Evolutionary conservation across 35 echinoderm and acorn worm species (phyloP), one percentile per base, ranked within the genome.

Genomic region (Patiria miniata): DNA sequence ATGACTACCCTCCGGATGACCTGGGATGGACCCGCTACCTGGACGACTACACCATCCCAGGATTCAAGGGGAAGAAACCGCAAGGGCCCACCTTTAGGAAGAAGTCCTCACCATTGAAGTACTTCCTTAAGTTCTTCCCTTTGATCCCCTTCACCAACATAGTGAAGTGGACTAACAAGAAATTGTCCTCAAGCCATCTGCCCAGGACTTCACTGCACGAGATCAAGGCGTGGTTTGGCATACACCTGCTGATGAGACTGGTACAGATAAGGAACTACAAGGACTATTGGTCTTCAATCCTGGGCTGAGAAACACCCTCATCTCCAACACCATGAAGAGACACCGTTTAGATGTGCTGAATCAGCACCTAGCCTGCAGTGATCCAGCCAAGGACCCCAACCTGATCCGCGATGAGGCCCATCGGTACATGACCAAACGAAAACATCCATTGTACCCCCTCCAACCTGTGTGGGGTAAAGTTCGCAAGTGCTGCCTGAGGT

Each of bases 101-200:
- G 12, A 39, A 44, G 9, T 34, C 29, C 4, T 40, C 68, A 6
- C 61, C 85, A n/a, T 39, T 52, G 8, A 40, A 68, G n/a, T 85
- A 85, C 39, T 85, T 85, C 52, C 39, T 85, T 15, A 36, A 39
- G n/a, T 85, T 85, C 33, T 85, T 85, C 33, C 19, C 52, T 15
- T 26, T 65, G 60, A n/a, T 36, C 2, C 39, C 77, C 15, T 78
- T 87, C n/a, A 55, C n/a, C n/a, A 26, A 40, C 36, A 77, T 87
- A 40, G 32, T n/a, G 3, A 6, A 17, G 34, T 87, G 68, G 61
- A 87, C 61, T 2, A 87, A 87, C 68, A 47, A 47, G 42, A 47
- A 47, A 12, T 47, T 47, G 12, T 47, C 42, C 4, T 4, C 42
- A 47, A 47, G 42, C 42, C 4, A 47, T 47, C 42, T 47, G 42